Evolutionary conservation across 1,140 invertebrate genomes (phyloP), one percentile per base, ranked within the genome.

Genomic region (Drosophila nannoptera): DNA sequence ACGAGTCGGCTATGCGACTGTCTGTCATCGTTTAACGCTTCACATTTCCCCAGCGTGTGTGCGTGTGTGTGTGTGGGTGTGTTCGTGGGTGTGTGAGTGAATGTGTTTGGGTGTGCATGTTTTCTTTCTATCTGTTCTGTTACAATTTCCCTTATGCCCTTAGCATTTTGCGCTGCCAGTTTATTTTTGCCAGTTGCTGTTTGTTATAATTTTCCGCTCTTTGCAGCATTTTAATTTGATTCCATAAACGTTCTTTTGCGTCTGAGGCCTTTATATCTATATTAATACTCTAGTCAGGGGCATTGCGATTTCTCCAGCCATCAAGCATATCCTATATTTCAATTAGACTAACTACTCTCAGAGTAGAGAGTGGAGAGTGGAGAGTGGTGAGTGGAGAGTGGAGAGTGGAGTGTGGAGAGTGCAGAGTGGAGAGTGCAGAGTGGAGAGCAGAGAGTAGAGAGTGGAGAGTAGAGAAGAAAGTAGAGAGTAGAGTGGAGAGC

Each of bases 161-260:
- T 43, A 64, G 78, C 71, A 73, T 56, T 69, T 75, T 61, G 22
- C 59, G 49, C 48, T 69, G 62, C 52, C 61, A 58, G 61, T 53
- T 32, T 64, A 60, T 65, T 68, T 59, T 58, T 64, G 12, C 11
- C 70, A 67, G 64, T 68, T 54, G 40, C 52, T 75, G 78, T 78
- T 83, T 83, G 75, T 67, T 73, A 83, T 84, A 84, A 83, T 83
- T 83, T 84, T 83, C 80, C 78, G 80, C 73, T 78, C 62, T 78
- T 83, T 83, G 67, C 78, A 83, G 78, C 64, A 78, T 82, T 82
- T 82, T 82, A 83, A 82, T 82, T 82, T 82, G 75, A 82, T 82
- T 82, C 68, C 53, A 67, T 61, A 61, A 69, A 69, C 58, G 12
- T 55, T 61, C 69, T 36, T 61, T 73, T 50, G 35, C 42, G 29